These are phyloP conservation scores for Crematogaster levior DNA, from an alignment of 2,888 invertebrate genomes.

Conservation along the genomic window DNA sequence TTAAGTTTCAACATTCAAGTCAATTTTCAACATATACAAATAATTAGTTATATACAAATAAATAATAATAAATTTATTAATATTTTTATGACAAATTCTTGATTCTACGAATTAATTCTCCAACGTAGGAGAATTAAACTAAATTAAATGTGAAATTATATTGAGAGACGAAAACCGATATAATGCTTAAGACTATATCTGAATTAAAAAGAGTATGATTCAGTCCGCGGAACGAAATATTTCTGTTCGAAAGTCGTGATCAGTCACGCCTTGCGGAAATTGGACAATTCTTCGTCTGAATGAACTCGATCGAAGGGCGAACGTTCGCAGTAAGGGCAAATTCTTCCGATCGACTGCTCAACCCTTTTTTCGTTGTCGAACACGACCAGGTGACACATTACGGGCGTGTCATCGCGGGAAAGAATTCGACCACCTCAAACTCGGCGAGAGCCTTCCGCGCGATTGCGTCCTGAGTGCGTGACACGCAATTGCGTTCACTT, in stretches of 20 bases:
- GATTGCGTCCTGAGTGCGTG: conserved; percentile 75
- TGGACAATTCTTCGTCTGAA: conserved; percentile 59
- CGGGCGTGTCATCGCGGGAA: conserved; percentile 60
- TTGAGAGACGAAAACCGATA: neutral
- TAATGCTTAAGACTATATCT: neutral
- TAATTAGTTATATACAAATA: no score
- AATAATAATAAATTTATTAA: neutral
- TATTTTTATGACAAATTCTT: neutral
- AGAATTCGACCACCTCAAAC: conserved; percentile 63
- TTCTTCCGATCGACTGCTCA: conserved; percentile 70
- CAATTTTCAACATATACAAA: no score
- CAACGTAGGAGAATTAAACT: no score
- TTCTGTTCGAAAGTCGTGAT: conserved; percentile 21
- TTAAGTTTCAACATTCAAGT: no score
- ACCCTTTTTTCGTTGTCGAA: conserved; percentile 71
- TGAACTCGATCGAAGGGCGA: conserved; percentile 61
- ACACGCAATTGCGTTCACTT: conserved; percentile 42
- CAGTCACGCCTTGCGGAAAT: conserved; percentile 42
- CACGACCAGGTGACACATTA: conserved; percentile 73
- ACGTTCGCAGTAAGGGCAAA: conserved; percentile 64
- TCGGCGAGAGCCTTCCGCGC: conserved; percentile 66
- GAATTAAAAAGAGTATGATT: conserved; percentile 8
- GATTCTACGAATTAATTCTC: no score
- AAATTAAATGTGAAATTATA: neutral
- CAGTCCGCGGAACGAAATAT: neutral